Evolutionary conservation across 2,113 vertebrate species (phyloP), one percentile per base, ranked within the genome.

Genomic region (Phoxinus phoxinus): DNA sequence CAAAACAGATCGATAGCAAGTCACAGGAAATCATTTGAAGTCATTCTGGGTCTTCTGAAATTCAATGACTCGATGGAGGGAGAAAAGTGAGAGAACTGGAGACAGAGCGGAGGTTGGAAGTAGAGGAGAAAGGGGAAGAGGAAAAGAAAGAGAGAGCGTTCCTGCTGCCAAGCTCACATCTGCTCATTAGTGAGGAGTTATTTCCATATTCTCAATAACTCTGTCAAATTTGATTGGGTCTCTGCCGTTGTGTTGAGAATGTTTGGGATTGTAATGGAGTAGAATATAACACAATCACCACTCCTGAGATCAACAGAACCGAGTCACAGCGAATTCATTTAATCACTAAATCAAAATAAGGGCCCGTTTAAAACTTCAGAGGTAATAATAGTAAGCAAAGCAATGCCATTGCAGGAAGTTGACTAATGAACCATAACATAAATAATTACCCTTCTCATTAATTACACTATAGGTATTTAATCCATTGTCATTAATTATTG

Each of bases 171-270:
- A 83, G 81, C 84, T 83, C 86, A 89, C 89, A 91, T 86, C 88
- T 91, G 89, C 87, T 90, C 87, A 89, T 91, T 90, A 90, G 35
- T 11, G 83, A 85, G 61, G 48, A 88, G 80, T 88, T 85, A 89
- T 89, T 89, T 89, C 90, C 87, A 88, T 88, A 83, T 89, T 90
- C 89, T 90, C 87, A 87, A 88, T 88, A 88, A 89, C 88, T 90
- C 89, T 90, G 87, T 90, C 89, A 90, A 86, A 86, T 86, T 83
- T 84, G 86, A 89, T 86, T 75, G 58, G 69, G 61, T 77, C 86
- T 73, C 61, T 65, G 74, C 63, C 3, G 35, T 69, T 37, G 58
- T 71, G 63, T 53, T 27, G 85, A 75, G 48, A 85, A 85, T 83
- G 87, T 83, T 80, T 80, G n/a, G 73, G 69, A 82, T 76, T 80